Percentiles rank a stretch among this genome's conserved stretches.
Conservation (phyloP, 1,140 invertebrate species). For the Diorhabda sublineata region DNA sequence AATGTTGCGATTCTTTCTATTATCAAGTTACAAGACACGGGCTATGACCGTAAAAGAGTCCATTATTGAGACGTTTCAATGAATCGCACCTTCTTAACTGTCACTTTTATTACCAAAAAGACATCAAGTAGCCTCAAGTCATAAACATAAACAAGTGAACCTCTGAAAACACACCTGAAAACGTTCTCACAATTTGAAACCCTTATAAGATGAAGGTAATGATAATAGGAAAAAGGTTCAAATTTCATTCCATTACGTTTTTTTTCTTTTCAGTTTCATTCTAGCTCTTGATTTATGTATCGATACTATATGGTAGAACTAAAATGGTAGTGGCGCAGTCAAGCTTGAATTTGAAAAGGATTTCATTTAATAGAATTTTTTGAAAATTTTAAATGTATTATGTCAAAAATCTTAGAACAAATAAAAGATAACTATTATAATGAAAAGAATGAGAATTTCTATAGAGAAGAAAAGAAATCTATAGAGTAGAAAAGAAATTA, state of each 20-base stretch:
- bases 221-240: slow-evolving; percentile 12
- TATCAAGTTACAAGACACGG: slow-evolving; percentile 37
- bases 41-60: slow-evolving; percentile 39
- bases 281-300: background rate
- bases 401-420: too few relatives aligned
- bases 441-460: too few relatives aligned
- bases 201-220: slow-evolving; percentile 5
- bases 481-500: too few relatives aligned
- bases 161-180: slow-evolving; percentile 20
- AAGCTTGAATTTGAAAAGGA: background rate
- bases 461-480: too few relatives aligned
- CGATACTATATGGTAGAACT: background rate
- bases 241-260: slow-evolving; percentile 12
- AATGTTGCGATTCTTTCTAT: slow-evolving; percentile 9
- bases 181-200: slow-evolving; percentile 19
- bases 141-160: slow-evolving; percentile 31
- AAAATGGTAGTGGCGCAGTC: background rate
- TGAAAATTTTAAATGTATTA: too few relatives aligned
- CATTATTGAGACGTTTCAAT: slow-evolving; percentile 43
- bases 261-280: background rate
- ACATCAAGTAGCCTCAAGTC: slow-evolving; percentile 40
- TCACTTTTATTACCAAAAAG: slow-evolving; percentile 38
- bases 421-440: too few relatives aligned
- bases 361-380: too few relatives aligned
- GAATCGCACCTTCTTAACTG: slow-evolving; percentile 37